A percentile compares a stretch with the other conserved stretches of the same genome.
phyloP scores from a whole-genome alignment of 2,113 vertebrate species.

The Macquaria australasica region DNA sequence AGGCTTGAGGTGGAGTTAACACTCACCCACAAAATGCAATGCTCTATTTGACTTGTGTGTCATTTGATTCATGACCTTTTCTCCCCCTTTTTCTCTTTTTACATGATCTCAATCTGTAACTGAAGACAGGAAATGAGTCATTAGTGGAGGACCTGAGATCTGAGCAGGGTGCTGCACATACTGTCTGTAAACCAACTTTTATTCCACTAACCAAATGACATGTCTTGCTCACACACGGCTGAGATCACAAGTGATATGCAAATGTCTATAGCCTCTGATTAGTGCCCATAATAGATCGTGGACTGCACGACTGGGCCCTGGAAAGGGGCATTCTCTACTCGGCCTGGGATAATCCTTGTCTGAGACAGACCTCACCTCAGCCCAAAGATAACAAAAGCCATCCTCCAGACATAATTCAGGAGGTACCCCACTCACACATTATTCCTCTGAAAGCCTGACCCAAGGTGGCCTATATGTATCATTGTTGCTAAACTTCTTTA shows the following conservation, averaged over 20 bases:
- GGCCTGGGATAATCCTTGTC: conserved; percentile 69
- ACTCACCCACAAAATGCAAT: conserved; percentile 26
- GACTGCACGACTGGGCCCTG: conserved; percentile 64
- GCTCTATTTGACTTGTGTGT: conserved; percentile 31
- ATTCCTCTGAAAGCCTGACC: conserved; percentile 43
- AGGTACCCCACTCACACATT: conserved; percentile 63
- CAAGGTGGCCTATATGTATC: conserved; percentile 37
- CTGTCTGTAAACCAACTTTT: conserved; percentile 27
- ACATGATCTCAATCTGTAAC: conserved; percentile 47
- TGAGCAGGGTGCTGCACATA: conserved; percentile 37
- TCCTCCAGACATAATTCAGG: conserved; percentile 57
- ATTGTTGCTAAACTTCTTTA: conserved; percentile 45
- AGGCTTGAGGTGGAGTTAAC: conserved; percentile 18
- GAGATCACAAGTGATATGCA: conserved; percentile 67
- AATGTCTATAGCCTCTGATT: conserved; percentile 65
- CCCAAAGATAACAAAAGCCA: conserved; percentile 70
- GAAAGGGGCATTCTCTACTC: conserved; percentile 52
- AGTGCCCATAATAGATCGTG: conserved; percentile 59
- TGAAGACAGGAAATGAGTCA: conserved; percentile 74
- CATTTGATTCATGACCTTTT: conserved; percentile 32
- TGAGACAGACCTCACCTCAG: conserved; percentile 70
- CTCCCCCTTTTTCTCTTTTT: not conserved
- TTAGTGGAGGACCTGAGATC: conserved; percentile 54
- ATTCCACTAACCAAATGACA: conserved; percentile 5
- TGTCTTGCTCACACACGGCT: conserved; percentile 22